Evolutionary conservation across 2,797 vertebrate genomes (phyloP).

Genomic region (Eleutherodactylus coqui): DNA sequence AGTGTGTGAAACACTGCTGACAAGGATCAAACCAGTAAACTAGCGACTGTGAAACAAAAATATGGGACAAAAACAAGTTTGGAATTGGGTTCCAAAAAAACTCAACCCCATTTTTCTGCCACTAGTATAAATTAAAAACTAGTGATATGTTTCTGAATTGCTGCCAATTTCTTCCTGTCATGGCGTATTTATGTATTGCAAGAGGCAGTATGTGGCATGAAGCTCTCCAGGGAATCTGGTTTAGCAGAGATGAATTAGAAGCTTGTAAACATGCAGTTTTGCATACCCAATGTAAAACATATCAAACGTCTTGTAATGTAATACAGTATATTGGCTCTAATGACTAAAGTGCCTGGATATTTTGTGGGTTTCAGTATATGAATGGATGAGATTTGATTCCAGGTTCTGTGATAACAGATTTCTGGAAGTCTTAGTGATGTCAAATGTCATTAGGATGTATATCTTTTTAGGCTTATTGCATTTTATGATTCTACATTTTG

Average conservation of each 20-base stretch:
- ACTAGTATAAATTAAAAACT: too few species aligned
- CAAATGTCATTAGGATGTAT: not conserved
- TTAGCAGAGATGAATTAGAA: constrained; percentile 16
- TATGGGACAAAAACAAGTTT: too few species aligned
- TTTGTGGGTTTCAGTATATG: constrained; percentile 11
- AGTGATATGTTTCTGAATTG: too few species aligned
- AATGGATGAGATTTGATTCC: constrained; percentile 16
- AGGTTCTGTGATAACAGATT: constrained; percentile 14
- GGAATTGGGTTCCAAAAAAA: too few species aligned
- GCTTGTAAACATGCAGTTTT: constrained; percentile 24
- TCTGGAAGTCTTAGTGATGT: constrained; percentile 21
- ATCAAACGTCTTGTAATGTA: constrained; percentile 38
- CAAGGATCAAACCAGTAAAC: too few species aligned
- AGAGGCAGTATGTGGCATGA: not conserved
- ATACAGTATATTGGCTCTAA: constrained; percentile 29
- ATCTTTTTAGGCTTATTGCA: not conserved
- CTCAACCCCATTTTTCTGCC: too few species aligned
- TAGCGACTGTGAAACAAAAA: too few species aligned
- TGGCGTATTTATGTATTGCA: too few species aligned
- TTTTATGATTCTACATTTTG: not conserved
- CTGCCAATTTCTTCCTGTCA: too few species aligned
- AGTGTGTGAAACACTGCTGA: too few species aligned
- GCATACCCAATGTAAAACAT: constrained; percentile 29
- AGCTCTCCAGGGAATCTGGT: not conserved
- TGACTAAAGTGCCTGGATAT: constrained; percentile 29